A percentile compares a stretch with the other conserved stretches of the same genome.
phyloP scores from a whole-genome alignment of 2,888 invertebrate genomes.

The Drepana falcataria region DNA sequence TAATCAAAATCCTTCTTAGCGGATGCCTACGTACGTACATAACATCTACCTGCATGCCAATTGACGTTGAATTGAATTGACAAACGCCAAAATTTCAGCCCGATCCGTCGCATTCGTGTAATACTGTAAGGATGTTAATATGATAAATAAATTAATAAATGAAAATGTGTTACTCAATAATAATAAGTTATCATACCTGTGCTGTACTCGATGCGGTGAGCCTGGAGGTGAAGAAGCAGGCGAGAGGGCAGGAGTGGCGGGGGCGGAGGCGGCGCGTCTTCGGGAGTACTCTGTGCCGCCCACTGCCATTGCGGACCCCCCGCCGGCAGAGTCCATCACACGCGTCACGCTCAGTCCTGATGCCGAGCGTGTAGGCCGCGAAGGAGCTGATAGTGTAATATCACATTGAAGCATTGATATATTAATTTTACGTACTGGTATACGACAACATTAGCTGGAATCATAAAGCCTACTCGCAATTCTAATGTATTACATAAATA shows the following conservation, averaged over 20 bases:
- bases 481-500: too few relatives aligned
- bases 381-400: conserved; percentile 71
- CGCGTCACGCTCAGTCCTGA: conserved; percentile 84
- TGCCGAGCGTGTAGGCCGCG: conserved; percentile 85
- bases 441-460: too few relatives aligned
- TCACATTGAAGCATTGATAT: neutral
- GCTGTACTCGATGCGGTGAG: conserved; percentile 70
- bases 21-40: too few relatives aligned
- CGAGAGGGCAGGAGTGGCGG: conserved; percentile 84
- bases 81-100: too few relatives aligned
- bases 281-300: conserved; percentile 78
- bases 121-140: too few relatives aligned
- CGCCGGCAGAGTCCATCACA: conserved; percentile 77
- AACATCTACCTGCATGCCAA: too few relatives aligned
- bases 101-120: too few relatives aligned
- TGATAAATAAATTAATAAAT: too few relatives aligned
- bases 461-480: too few relatives aligned
- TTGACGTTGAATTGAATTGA: too few relatives aligned
- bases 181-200: conserved; percentile 37
- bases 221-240: conserved; percentile 88
- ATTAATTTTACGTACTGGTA: too few relatives aligned
- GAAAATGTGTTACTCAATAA: neutral
- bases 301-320: conserved; percentile 80
- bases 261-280: conserved; percentile 83
- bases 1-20: too few relatives aligned